Conservation (phyloP, 2,797 vertebrate genomes). For the Cynodonichthys magdalenae region DNA sequence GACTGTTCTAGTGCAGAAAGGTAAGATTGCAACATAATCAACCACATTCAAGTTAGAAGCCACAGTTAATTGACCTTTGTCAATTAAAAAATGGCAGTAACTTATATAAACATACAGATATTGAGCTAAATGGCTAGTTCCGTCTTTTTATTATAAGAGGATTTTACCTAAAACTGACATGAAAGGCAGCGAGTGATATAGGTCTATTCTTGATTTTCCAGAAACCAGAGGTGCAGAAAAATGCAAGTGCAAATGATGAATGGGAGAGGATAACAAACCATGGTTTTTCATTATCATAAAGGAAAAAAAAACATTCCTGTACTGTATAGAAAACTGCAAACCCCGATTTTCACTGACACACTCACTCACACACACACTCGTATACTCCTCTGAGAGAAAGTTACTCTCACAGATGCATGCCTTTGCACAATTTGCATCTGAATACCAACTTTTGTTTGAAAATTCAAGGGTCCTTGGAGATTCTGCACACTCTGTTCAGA, state of each 20-base stretch:
- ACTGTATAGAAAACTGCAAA: slow-evolving; percentile 56
- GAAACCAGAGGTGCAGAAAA: slow-evolving; percentile 24
- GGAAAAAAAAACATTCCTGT: slow-evolving; percentile 65
- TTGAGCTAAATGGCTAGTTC: no score
- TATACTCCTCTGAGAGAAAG: slow-evolving; percentile 63
- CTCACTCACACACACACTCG: slow-evolving; percentile 14
- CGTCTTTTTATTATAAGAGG: no score
- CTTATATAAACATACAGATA: no score
- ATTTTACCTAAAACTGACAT: no score
- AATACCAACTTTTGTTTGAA: slow-evolving; percentile 83
- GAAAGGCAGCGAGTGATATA: no score
- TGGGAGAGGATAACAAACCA: slow-evolving; percentile 27
- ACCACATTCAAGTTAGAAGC: no score
- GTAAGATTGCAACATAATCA: no score
- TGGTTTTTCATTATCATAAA: slow-evolving; percentile 65
- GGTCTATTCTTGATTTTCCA: slow-evolving; percentile 8
- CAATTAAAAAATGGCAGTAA: no score
- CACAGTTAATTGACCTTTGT: no score
- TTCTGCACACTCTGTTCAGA: slow-evolving; percentile 76
- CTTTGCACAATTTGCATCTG: slow-evolving; percentile 80
- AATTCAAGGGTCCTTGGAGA: slow-evolving; percentile 81
- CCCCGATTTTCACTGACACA: slow-evolving; percentile 28
- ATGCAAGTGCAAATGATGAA: slow-evolving; percentile 38
- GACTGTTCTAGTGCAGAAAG: no score
- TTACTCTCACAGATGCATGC: slow-evolving; percentile 72